Percentiles rank a stretch among this genome's conserved stretches.
phyloP scores from a whole-genome alignment of 2,113 vertebrate genomes.

The Phalacrocorax brasilianus region DNA sequence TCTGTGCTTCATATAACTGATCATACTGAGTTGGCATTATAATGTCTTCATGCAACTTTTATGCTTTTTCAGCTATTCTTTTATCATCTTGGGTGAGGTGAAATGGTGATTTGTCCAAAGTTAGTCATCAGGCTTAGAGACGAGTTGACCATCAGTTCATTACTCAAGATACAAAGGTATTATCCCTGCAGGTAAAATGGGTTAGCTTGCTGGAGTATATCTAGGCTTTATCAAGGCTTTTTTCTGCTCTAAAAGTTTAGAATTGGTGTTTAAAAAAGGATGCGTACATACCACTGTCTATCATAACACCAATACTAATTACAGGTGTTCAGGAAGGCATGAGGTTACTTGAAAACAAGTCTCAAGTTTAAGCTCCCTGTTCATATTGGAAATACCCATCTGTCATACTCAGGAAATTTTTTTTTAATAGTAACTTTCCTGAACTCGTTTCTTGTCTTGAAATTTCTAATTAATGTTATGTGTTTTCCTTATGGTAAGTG shows the following conservation, averaged over 20 bases:
- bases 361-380: no score
- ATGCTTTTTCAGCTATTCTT: not conserved
- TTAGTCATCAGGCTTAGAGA: not conserved
- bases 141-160: not conserved
- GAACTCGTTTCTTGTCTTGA: not conserved
- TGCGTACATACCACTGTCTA: no score
- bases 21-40: not conserved
- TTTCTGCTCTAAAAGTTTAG: no score
- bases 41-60: not conserved
- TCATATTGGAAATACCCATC: not conserved
- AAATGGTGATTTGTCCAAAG: not conserved
- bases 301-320: no score
- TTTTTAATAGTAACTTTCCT: not conserved
- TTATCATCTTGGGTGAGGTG: not conserved
- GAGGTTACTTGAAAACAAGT: no score
- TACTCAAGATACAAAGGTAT: not conserved
- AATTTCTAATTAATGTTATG: not conserved
- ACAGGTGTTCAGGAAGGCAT: no score
- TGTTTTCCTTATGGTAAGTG: not conserved
- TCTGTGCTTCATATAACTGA: not conserved
- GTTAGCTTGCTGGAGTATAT: not conserved
- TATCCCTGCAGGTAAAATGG: not conserved
- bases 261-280: no score
- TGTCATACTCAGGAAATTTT: not conserved
- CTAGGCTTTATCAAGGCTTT: not conserved